These are phyloP conservation scores for Phrynocephalus guinanensis DNA, from an alignment of 2,797 vertebrate species.

Conservation along the genomic window DNA sequence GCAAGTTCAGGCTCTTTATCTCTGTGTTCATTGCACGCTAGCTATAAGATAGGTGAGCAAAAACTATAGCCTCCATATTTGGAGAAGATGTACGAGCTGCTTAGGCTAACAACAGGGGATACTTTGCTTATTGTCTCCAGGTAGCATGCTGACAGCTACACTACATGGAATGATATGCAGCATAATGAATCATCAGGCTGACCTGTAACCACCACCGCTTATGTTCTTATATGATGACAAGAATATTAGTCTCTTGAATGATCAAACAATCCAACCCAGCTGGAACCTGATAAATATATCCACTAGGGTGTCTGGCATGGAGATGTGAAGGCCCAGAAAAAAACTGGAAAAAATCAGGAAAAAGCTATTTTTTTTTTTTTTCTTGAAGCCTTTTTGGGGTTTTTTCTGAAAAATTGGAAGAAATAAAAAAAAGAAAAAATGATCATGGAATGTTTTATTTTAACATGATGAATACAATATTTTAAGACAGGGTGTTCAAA, in stretches of 20 bases:
- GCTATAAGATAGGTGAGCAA: background rate
- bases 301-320: background rate
- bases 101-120: background rate
- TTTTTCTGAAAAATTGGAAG: no score
- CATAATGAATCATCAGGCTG: background rate
- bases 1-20: background rate
- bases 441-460: no score
- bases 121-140: background rate
- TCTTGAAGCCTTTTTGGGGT: no score
- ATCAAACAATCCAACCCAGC: constrained; percentile 1
- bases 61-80: background rate
- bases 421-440: no score
- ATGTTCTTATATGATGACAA: background rate
- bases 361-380: no score
- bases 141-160: background rate
- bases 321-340: background rate
- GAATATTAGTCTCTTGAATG: background rate
- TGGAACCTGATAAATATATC: background rate
- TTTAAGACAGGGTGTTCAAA: no score
- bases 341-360: no score
- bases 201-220: background rate
- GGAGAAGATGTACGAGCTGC: background rate
- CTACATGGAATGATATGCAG: background rate
- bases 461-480: no score
- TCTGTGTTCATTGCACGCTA: background rate